Evolutionary conservation across 1,140 invertebrate genomes (phyloP).

Genomic region (Hesperophylax magnus): DNA sequence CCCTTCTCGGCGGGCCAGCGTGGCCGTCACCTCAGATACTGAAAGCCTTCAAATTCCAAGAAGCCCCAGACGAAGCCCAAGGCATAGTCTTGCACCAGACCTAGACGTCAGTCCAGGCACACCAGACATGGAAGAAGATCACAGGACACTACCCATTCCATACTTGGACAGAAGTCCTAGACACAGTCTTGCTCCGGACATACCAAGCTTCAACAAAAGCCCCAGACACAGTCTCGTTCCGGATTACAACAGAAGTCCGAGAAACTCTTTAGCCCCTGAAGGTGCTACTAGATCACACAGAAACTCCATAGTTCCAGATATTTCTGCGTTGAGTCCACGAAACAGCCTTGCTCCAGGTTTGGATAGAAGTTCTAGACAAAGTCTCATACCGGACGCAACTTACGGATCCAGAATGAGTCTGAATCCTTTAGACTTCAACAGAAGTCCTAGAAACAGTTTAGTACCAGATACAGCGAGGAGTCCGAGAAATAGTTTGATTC

Average conservation of each 20-base stretch:
- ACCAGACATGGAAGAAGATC: conserved; percentile 42
- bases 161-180: conserved; percentile 73
- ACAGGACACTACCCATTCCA: conserved; percentile 61
- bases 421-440: conserved; percentile 73
- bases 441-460: conserved; percentile 77
- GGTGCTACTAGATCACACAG: conserved; percentile 67
- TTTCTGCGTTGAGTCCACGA: conserved; percentile 67
- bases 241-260: conserved; percentile 74
- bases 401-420: conserved; percentile 71
- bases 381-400: conserved; percentile 71
- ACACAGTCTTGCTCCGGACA: conserved; percentile 74
- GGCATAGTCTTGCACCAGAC: conserved; percentile 70
- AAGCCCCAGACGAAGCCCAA: conserved; percentile 65
- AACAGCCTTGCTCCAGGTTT: conserved; percentile 69
- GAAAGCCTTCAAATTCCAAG: conserved; percentile 62
- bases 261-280: conserved; percentile 76
- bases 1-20: conserved; percentile 58
- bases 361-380: conserved; percentile 72
- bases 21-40: conserved; percentile 49
- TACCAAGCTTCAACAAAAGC: conserved; percentile 61
- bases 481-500: conserved; percentile 74
- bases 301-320: conserved; percentile 74
- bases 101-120: conserved; percentile 64
- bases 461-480: conserved; percentile 71
- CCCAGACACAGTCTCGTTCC: conserved; percentile 68